These are phyloP conservation scores for Phoenicopterus ruber DNA, from an alignment of 2,113 vertebrate species.

Conservation along the genomic window DNA sequence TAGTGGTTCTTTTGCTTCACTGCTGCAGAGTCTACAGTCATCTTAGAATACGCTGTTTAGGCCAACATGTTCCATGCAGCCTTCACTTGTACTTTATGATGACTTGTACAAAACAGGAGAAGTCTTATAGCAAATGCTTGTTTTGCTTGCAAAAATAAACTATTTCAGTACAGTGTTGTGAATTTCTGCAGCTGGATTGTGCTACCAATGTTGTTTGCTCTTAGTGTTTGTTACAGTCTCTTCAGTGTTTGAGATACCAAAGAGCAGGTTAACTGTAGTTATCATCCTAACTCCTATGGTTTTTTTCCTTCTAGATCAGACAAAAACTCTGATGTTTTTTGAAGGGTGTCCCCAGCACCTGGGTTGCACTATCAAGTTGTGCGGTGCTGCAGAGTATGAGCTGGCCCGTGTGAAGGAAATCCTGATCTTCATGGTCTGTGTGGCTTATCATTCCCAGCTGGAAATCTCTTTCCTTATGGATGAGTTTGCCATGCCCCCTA, in stretches of 20 bases:
- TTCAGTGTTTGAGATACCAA: background rate
- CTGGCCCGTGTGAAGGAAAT: conserved; percentile 96
- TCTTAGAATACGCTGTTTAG: background rate
- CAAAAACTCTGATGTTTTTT: conserved; percentile 96
- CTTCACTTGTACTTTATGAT: background rate
- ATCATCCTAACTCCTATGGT: background rate
- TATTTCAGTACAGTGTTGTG: background rate
- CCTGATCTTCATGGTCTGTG: conserved; percentile 93
- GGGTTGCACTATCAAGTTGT: conserved; percentile 93
- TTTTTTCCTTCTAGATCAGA: conserved; percentile 75
- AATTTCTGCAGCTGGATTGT: background rate
- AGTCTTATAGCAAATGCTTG: background rate
- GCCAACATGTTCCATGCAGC: background rate
- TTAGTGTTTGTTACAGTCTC: background rate
- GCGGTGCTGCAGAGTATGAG: conserved; percentile 92
- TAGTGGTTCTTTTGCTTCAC: background rate
- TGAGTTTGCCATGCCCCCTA: conserved; percentile 97
- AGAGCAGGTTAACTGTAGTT: background rate
- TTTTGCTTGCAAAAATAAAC: background rate
- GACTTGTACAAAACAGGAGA: background rate
- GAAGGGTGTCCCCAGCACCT: conserved; percentile 92
- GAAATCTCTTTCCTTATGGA: conserved; percentile 99
- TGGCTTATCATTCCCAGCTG: conserved; percentile 96
- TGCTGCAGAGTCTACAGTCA: background rate
- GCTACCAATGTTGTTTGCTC: background rate